These are phyloP conservation scores for Lutjanus argentimaculatus DNA, from an alignment of 2,797 vertebrate genomes.

Conservation along the genomic window DNA sequence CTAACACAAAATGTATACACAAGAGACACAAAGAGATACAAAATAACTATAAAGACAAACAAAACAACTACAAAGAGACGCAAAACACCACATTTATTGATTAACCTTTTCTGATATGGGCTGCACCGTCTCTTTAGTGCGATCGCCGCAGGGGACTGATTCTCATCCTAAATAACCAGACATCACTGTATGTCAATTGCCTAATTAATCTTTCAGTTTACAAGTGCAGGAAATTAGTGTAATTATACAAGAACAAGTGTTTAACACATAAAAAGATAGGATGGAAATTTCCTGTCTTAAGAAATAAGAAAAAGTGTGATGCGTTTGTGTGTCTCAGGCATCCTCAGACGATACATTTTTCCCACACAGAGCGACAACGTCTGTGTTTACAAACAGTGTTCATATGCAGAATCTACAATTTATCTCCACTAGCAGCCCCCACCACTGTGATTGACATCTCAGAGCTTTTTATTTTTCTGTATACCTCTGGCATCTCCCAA, in stretches of 20 bases:
- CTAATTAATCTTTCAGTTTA: slow-evolving; percentile 62
- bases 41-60: too few species aligned
- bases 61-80: too few species aligned
- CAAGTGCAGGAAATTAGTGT: slow-evolving; percentile 57
- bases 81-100: too few species aligned
- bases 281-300: slow-evolving; percentile 41
- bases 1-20: too few species aligned
- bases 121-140: slow-evolving; percentile 17
- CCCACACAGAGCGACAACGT: not conserved
- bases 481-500: slow-evolving; percentile 71
- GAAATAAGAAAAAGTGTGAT: slow-evolving; percentile 9
- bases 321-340: slow-evolving; percentile 11
- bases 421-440: slow-evolving; percentile 17
- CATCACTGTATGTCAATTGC: slow-evolving; percentile 16
- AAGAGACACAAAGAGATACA: too few species aligned
- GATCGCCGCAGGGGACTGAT: slow-evolving; percentile 40
- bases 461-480: slow-evolving; percentile 47
- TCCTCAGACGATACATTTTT: slow-evolving; percentile 17
- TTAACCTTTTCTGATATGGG: slow-evolving; percentile 11
- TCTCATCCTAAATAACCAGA: slow-evolving; percentile 41
- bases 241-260: slow-evolving; percentile 50
- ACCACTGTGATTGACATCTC: slow-evolving; percentile 34
- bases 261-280: slow-evolving; percentile 33
- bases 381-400: slow-evolving; percentile 53
- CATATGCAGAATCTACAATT: slow-evolving; percentile 29